Evolutionary conservation across 2,797 vertebrate species (phyloP).

Genomic region (Pyrocephalus nanus): DNA sequence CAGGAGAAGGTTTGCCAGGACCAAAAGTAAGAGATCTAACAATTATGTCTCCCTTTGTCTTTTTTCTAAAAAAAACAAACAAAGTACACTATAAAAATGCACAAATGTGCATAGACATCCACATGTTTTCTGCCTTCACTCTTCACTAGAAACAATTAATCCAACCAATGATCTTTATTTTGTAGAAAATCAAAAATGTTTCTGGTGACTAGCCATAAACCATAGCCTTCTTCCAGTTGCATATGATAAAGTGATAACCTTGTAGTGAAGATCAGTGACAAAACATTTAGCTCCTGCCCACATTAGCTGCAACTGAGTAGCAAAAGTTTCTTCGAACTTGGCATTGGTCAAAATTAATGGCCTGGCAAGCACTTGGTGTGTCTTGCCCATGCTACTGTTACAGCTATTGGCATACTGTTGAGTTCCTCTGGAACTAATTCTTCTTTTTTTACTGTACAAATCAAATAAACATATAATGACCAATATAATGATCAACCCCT

Average conservation of each 20-base stretch:
- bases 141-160: neutral
- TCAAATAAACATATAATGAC: neutral
- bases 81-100: neutral
- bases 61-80: neutral
- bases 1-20: slow-evolving; percentile 88
- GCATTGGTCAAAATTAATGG: neutral
- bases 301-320: neutral
- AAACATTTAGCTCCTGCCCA: neutral
- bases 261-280: neutral
- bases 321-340: neutral
- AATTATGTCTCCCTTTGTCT: neutral
- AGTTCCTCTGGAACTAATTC: neutral
- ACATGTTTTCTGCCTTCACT: neutral
- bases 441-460: neutral
- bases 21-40: slow-evolving; percentile 79
- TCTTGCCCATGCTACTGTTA: neutral
- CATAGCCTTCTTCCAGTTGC: neutral
- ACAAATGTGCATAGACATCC: neutral
- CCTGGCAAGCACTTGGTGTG: neutral
- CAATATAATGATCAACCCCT: neutral
- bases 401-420: neutral
- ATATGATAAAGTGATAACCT: neutral
- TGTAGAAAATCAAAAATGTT: neutral
- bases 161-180: neutral
- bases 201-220: neutral